Conservation (phyloP, 2,888 invertebrate genomes). For the Pharmacophagus antenor region DNA sequence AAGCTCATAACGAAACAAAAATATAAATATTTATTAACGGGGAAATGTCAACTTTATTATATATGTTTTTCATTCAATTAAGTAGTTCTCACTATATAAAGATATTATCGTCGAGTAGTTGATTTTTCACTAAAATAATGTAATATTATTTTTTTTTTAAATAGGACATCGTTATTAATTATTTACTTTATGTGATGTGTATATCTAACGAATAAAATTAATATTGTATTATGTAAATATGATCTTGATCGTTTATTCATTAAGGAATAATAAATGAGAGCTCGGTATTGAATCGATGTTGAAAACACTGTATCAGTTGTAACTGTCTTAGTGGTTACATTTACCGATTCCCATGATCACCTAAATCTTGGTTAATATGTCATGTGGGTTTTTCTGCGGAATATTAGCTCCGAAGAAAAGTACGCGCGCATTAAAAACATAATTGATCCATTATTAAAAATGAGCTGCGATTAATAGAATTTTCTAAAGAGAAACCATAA, state of each 20-base stretch:
- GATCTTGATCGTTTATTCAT: not conserved
- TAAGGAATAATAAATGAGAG: not conserved
- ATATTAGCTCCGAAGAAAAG: too few relatives aligned
- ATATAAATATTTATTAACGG: constrained; percentile 11
- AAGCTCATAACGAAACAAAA: constrained; percentile 6
- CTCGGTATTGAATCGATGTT: not conserved
- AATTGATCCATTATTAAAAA: too few relatives aligned
- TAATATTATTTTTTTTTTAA: not conserved
- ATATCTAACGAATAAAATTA: not conserved
- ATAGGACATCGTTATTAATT: constrained; percentile 2
- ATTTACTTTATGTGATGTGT: not conserved
- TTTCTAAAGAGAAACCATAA: too few relatives aligned
- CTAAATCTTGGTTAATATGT: too few relatives aligned
- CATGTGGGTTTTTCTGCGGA: too few relatives aligned
- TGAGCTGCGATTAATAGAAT: too few relatives aligned
- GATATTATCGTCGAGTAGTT: not conserved
- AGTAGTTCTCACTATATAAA: not conserved
- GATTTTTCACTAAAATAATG: constrained; percentile 1
- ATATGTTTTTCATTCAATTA: not conserved
- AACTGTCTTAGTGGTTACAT: too few relatives aligned
- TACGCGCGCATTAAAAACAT: too few relatives aligned
- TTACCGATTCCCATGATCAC: too few relatives aligned
- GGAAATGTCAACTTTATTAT: not conserved
- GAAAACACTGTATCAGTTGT: not conserved
- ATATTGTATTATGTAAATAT: constrained; percentile 3